These are phyloP conservation scores for Chondrilla cf. caribensis DNA, from an alignment of 37 sponge, comb jelly and placozoan genomes.

Conservation along the genomic window DNA sequence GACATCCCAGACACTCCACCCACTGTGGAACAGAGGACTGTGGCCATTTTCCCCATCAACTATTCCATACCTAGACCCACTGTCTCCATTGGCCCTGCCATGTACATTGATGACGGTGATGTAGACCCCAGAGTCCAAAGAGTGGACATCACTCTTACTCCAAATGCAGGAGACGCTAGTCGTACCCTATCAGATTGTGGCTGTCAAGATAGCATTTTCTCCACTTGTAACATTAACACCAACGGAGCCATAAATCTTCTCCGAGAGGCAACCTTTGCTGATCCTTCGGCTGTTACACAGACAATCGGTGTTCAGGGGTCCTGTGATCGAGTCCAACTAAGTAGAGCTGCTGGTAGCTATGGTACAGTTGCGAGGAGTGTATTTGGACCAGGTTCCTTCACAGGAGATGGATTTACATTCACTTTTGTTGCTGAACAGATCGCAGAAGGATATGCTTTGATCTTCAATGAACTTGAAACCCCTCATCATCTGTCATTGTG, in stretches of 20 bases:
- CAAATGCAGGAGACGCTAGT: slow-evolving; percentile 20
- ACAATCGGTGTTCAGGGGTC: slow-evolving; percentile 19
- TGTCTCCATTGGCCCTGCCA: slow-evolving; percentile 72
- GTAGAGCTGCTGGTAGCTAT: neutral
- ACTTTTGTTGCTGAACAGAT: slow-evolving; percentile 44
- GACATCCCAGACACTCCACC: slow-evolving; percentile 61
- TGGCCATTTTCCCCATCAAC: slow-evolving; percentile 35
- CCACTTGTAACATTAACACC: slow-evolving; percentile 30
- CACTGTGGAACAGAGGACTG: slow-evolving; percentile 41
- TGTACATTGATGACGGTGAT: slow-evolving; percentile 53
- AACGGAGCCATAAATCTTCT: slow-evolving; percentile 32
- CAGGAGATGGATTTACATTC: slow-evolving; percentile 52
- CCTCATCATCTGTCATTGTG: neutral
- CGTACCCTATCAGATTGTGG: slow-evolving; percentile 32
- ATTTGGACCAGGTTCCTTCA: slow-evolving; percentile 36
- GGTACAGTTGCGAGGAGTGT: slow-evolving; percentile 29
- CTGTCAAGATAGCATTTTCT: slow-evolving; percentile 49
- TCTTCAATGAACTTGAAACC: slow-evolving; percentile 15
- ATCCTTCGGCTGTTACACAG: neutral
- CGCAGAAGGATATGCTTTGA: slow-evolving; percentile 56
- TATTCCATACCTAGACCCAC: neutral
- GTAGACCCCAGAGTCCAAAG: slow-evolving; percentile 20
- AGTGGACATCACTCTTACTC: slow-evolving; percentile 29
- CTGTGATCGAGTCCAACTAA: slow-evolving; percentile 11
- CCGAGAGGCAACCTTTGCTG: slow-evolving; percentile 12